Base-by-base conservation (phyloP, 2,113 vertebrate genomes). In the Girardinichthys multiradiatus region DNA sequence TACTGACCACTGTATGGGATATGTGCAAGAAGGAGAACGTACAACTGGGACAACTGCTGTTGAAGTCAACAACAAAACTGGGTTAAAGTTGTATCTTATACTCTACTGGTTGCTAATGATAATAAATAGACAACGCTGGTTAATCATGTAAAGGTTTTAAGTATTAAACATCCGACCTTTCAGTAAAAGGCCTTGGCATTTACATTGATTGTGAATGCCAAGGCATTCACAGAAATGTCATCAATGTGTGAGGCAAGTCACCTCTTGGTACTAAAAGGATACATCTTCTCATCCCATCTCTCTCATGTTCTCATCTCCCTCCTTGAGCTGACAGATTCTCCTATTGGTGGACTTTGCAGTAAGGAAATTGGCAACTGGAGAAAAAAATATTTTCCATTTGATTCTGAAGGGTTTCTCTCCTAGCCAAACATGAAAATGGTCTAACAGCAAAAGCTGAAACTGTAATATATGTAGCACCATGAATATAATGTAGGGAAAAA, bases 361-460 rank as follows among this genome's bases (percentile, higher is more conserved):
- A 45, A 45, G 61, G 84, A 89, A 91, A 91, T 90, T 91, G 89
- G 92, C 92, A 92, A 91, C 81, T 72, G 68, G 57, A 83, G 78
- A 82, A 91, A 91, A 86, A 89, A 86, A 4, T 89, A 74, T 90
- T 92, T 92, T 91, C 89, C 89, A 87, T 89, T 81, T 69, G 37
- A 70, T 87, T 82, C 72, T 61, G 76, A 87, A 91, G 88, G 81
- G 81, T 90, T 87, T 90, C 87, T 92, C 82, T 85, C 80, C 67
- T 64, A n/a, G 13, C 72, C 42, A 72, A 68, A 64, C 79, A 80
- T 68, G 73, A 68, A 91, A 91, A 92, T 77, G 74, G 68, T 72
- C 31, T 68, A 30, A 83, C 84, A 76, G 76, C 72, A 73, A 90
- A 91, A 93, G 10, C 45, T 57, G 6, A 91, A 90, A 92, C 83